phyloP scores from a whole-genome alignment of 2,797 vertebrate genomes.

The Chaetodon trifasciatus region DNA sequence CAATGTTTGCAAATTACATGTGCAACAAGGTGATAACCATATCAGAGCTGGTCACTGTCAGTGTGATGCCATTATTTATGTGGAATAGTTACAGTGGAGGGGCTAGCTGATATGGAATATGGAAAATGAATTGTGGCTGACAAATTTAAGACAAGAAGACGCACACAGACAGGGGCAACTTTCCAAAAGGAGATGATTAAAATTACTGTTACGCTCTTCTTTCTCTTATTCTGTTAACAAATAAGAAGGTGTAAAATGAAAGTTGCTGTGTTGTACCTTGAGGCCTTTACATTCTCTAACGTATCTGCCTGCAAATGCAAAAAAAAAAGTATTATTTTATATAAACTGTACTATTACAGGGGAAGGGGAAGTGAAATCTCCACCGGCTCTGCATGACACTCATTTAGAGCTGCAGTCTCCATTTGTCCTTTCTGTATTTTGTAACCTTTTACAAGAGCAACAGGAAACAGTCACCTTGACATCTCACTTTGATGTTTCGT shows the following conservation, averaged over 20 bases:
- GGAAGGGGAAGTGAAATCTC: slow-evolving; percentile 13
- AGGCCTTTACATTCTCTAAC: neutral
- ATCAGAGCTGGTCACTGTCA: slow-evolving; percentile 55
- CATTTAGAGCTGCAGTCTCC: slow-evolving; percentile 32
- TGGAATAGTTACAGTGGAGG: slow-evolving; percentile 55
- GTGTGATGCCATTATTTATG: slow-evolving; percentile 49
- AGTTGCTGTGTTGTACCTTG: neutral
- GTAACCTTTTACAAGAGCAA: slow-evolving; percentile 67
- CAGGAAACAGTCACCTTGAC: slow-evolving; percentile 72
- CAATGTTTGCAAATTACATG: slow-evolving; percentile 61
- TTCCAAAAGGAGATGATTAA: slow-evolving; percentile 7
- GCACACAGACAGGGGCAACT: neutral
- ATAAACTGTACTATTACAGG: slow-evolving; percentile 1
- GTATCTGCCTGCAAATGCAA: slow-evolving; percentile 9
- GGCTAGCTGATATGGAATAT: slow-evolving; percentile 35
- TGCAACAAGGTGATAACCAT: slow-evolving; percentile 65
- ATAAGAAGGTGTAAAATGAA: slow-evolving; percentile 24
- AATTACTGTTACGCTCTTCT: slow-evolving; percentile 1
- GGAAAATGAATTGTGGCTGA: slow-evolving; percentile 34
- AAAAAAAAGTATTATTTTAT: neutral
- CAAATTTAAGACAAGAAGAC: slow-evolving; percentile 23
- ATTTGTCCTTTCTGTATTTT: slow-evolving; percentile 55
- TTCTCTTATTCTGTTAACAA: slow-evolving; percentile 27
- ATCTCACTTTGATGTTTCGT: slow-evolving; percentile 66
- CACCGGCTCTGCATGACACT: slow-evolving; percentile 22